These are phyloP conservation scores for Drosophila cognata DNA, from an alignment of 2,888 invertebrate species.

Conservation along the genomic window DNA sequence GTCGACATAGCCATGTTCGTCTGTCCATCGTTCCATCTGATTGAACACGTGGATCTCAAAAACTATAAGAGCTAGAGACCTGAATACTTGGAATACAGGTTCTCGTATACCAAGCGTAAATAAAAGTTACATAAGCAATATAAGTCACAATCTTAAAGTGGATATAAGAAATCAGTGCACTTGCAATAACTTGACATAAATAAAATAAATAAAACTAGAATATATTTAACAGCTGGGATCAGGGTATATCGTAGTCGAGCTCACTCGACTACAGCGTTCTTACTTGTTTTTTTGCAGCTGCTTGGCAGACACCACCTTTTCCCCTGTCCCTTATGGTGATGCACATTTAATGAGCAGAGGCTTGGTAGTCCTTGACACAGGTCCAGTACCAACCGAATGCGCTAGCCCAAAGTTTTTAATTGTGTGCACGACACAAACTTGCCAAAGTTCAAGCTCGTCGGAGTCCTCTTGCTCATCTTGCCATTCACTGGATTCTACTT, in stretches of 20 bases:
- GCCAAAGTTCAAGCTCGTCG: constrained; percentile 46
- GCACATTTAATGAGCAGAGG: constrained; percentile 50
- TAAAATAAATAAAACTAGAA: not conserved
- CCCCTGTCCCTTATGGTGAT: constrained; percentile 24
- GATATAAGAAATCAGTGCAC: not conserved
- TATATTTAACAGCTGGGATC: not conserved
- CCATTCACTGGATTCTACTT: constrained; percentile 10
- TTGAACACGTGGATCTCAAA: no score
- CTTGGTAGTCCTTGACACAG: constrained; percentile 44
- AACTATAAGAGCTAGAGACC: no score
- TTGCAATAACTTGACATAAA: no score
- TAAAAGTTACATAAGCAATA: no score
- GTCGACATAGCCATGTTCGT: not conserved
- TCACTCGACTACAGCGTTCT: not conserved
- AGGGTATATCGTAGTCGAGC: not conserved
- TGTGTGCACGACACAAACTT: constrained; percentile 41
- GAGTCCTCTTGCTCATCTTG: constrained; percentile 14
- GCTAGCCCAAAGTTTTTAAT: constrained; percentile 47
- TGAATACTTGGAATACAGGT: no score
- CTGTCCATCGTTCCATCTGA: no score
- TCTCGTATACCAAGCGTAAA: no score
- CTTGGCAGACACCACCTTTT: not conserved
- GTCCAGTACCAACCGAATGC: not conserved
- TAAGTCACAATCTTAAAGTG: not conserved
- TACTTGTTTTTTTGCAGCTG: not conserved